Percentiles rank a stretch among this genome's conserved stretches.
Evolutionary conservation across 30 jellyfish, hydroid and myxozoan species (phyloP).

Genomic region (Phacellophora camtschatica): DNA sequence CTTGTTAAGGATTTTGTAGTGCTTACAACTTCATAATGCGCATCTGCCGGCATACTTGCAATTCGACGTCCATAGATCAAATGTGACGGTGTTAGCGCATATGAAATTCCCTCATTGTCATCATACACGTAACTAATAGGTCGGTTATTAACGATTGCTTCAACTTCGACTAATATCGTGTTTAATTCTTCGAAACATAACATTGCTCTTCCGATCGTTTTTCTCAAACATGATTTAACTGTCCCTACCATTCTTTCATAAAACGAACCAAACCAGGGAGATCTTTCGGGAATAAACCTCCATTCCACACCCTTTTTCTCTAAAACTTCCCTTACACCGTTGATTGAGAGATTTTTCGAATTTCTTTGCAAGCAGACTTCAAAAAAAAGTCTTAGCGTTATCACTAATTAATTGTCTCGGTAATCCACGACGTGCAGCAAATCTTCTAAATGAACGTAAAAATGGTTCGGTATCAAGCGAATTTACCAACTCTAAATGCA

Average conservation of each 20-base stretch:
- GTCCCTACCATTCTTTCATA: conserved; percentile 21
- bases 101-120: conserved; percentile 33
- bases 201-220: conserved; percentile 43
- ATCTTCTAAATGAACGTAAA: conserved; percentile 2
- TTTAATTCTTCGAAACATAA: conserved; percentile 8
- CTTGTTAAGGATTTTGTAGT: conserved; percentile 8
- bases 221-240: conserved; percentile 20
- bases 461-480: conserved; percentile 9
- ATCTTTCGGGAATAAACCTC: not conserved
- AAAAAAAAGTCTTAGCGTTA: not conserved
- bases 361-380: not conserved
- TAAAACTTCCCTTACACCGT: not conserved
- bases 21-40: conserved; percentile 27
- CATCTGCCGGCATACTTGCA: not conserved
- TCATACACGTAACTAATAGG: conserved; percentile 31
- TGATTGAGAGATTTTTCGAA: conserved; percentile 12
- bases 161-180: conserved; percentile 20
- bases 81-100: conserved; percentile 32
- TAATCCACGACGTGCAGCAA: conserved; percentile 22
- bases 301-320: not conserved
- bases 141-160: conserved; percentile 11
- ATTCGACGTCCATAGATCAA: conserved; percentile 21
- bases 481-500: conserved; percentile 5
- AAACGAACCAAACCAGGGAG: not conserved
- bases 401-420: not conserved